These are phyloP conservation scores for Halocaridina rubra DNA, from an alignment of 2,888 invertebrate genomes.

Conservation along the genomic window DNA sequence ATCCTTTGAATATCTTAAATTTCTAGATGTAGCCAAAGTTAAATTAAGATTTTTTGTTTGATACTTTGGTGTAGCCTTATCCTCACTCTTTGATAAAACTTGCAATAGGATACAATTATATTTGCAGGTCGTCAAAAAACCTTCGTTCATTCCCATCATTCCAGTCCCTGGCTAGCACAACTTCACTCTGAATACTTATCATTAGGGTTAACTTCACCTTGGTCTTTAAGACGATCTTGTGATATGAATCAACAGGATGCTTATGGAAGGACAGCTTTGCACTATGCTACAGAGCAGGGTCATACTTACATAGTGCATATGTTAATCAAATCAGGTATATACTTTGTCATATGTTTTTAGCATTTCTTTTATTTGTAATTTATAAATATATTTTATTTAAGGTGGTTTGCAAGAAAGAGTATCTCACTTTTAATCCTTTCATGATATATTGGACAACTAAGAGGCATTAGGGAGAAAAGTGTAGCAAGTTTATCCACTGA, in stretches of 20 bases:
- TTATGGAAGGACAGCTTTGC: slow-evolving; percentile 77
- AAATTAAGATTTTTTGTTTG: no score
- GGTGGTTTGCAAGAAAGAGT: no score
- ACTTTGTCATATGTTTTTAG: no score
- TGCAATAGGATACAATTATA: neutral
- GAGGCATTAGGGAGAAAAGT: no score
- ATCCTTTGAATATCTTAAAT: no score
- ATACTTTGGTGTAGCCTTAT: no score
- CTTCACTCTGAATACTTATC: slow-evolving; percentile 64
- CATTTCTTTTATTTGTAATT: no score
- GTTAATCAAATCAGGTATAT: slow-evolving; percentile 75
- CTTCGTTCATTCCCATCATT: slow-evolving; percentile 35
- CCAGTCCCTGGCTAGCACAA: slow-evolving; percentile 54
- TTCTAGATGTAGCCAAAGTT: no score
- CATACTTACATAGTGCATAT: slow-evolving; percentile 75
- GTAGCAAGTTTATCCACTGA: no score
- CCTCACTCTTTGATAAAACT: neutral
- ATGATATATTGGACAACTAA: no score
- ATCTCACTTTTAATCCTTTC: no score
- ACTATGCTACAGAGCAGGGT: slow-evolving; percentile 80
- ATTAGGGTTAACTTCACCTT: slow-evolving; percentile 72
- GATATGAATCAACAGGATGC: slow-evolving; percentile 76
- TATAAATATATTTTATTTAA: no score
- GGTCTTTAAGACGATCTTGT: slow-evolving; percentile 70
- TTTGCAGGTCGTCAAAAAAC: slow-evolving; percentile 48